Percentiles rank a stretch among this genome's conserved stretches.
phyloP scores from a whole-genome alignment of 2,888 invertebrate species.

The Nymphalis c-album region DNA sequence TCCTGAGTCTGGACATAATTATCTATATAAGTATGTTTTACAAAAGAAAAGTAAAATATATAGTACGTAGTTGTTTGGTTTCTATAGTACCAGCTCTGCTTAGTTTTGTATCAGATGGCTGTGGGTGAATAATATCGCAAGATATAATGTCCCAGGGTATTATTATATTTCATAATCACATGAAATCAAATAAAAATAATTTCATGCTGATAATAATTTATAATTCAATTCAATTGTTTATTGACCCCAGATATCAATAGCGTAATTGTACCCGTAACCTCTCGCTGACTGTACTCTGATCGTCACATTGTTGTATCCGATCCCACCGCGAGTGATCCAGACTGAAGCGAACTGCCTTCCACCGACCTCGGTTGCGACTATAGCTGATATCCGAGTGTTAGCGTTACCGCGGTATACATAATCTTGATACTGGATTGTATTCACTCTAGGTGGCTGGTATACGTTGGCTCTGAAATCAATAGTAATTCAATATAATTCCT shows the following conservation, averaged over 20 bases:
- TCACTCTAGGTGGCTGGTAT: conserved; percentile 46
- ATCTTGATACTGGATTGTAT: conserved; percentile 61
- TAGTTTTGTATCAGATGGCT: no score
- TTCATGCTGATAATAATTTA: no score
- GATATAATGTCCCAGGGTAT: no score
- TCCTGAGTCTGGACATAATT: no score
- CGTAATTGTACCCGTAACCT: conserved; percentile 64
- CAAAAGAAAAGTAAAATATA: no score
- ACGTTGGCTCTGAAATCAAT: conserved; percentile 47
- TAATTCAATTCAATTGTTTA: conserved; percentile 25
- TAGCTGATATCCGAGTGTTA: conserved; percentile 52
- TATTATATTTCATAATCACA: no score
- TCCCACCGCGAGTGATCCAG: conserved; percentile 49
- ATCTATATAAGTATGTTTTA: no score
- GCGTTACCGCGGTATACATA: conserved; percentile 55
- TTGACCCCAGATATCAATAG: conserved; percentile 61
- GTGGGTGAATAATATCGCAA: no score
- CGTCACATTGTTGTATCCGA: conserved; percentile 53
- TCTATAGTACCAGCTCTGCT: no score
- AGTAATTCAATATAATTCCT: no score
- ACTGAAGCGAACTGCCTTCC: conserved; percentile 55
- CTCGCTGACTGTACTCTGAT: conserved; percentile 55
- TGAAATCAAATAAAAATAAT: no score
- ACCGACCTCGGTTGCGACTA: conserved; percentile 59
- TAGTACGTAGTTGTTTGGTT: no score